phyloP scores from a whole-genome alignment of 2,888 invertebrate species.

The Pheosia gnoma region DNA sequence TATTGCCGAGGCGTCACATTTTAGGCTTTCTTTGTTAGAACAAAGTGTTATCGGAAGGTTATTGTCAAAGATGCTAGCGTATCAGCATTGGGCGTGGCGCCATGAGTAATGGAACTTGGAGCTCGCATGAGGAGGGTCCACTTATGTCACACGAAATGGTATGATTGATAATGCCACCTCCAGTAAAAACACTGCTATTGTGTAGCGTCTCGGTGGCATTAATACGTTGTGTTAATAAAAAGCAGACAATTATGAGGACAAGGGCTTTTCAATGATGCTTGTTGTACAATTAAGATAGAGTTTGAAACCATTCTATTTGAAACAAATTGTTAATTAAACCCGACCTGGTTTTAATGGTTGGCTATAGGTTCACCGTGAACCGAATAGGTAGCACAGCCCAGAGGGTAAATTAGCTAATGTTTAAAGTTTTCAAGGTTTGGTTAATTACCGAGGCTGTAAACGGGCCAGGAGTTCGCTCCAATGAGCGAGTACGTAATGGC shows the following conservation, averaged over 20 bases:
- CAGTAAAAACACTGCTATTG: slow-evolving; percentile 74
- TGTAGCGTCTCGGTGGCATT: slow-evolving; percentile 53
- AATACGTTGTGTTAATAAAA: slow-evolving; percentile 40
- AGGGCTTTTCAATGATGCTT: slow-evolving; percentile 11
- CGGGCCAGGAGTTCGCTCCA: slow-evolving; percentile 45
- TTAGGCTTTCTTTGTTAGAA: slow-evolving; percentile 32
- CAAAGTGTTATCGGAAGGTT: slow-evolving; percentile 13
- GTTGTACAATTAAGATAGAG: slow-evolving; percentile 14
- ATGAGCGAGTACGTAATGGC: slow-evolving; percentile 61
- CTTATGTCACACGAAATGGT: slow-evolving; percentile 78
- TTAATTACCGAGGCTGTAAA: slow-evolving; percentile 66
- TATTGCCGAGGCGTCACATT: slow-evolving; percentile 21
- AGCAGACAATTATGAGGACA: slow-evolving; percentile 22
- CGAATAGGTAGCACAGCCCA: slow-evolving; percentile 38
- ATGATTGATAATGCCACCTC: slow-evolving; percentile 79
- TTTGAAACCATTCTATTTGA: slow-evolving; percentile 17
- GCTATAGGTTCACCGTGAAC: slow-evolving; percentile 17
- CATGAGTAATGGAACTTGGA: slow-evolving; percentile 80
- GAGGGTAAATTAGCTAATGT: slow-evolving; percentile 65
- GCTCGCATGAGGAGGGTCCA: slow-evolving; percentile 81
- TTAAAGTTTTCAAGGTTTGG: slow-evolving; percentile 68
- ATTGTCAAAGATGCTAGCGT: slow-evolving; percentile 63
- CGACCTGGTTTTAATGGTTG: slow-evolving; percentile 1
- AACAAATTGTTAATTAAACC: slow-evolving; percentile 23
- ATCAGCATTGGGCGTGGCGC: slow-evolving; percentile 76